Conservation (phyloP, 2,888 invertebrate species). For the Micoletzkya japonica region DNA sequence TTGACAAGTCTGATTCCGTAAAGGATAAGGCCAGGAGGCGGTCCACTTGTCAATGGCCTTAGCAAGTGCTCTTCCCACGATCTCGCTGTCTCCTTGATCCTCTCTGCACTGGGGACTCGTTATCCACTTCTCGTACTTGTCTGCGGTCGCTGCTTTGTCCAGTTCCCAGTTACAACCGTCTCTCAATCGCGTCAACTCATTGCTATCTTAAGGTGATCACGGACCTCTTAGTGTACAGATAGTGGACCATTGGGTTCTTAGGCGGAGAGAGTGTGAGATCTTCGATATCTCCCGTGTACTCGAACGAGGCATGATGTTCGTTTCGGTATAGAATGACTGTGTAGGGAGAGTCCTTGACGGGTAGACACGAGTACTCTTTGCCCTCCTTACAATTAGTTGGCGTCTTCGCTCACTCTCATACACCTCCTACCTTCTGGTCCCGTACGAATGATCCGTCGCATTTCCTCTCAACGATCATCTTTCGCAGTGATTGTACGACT, state of each 20-base stretch:
- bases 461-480: constrained; percentile 39
- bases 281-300: background rate
- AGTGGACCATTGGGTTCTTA: constrained; percentile 28
- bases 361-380: constrained; percentile 37
- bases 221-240: constrained; percentile 30
- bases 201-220: background rate
- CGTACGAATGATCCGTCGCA: no score
- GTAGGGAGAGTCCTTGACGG: constrained; percentile 39
- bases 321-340: constrained; percentile 34
- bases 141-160: constrained; percentile 31
- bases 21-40: constrained; percentile 34
- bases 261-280: background rate
- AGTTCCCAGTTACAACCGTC: constrained; percentile 42
- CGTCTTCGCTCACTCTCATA: constrained; percentile 10
- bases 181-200: constrained; percentile 28
- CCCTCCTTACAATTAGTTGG: constrained; percentile 27
- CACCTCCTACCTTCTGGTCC: background rate
- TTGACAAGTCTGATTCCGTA: constrained; percentile 15
- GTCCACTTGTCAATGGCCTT: constrained; percentile 36
- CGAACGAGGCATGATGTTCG: background rate
- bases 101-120: constrained; percentile 32
- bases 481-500: constrained; percentile 41
- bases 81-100: constrained; percentile 31
- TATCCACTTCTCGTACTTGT: constrained; percentile 24
- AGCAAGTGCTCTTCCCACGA: constrained; percentile 32